Percentiles rank a stretch among this genome's conserved stretches.
These are phyloP conservation scores for Blennius ocellaris DNA, from an alignment of 2,113 vertebrate genomes.

Conservation along the genomic window DNA sequence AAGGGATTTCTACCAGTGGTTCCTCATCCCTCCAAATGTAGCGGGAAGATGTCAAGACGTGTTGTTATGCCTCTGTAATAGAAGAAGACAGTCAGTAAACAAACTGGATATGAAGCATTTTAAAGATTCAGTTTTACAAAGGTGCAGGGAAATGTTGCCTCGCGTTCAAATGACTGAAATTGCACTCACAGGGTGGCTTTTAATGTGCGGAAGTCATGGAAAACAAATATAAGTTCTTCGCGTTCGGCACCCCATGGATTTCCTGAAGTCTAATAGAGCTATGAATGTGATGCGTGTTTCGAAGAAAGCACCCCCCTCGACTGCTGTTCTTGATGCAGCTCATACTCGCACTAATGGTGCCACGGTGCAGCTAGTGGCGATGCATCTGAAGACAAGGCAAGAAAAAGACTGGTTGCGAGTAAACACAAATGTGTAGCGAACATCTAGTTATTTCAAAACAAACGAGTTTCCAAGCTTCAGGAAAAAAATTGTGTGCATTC, in stretches of 20 bases:
- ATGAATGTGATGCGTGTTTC: not conserved
- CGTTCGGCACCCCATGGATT: not conserved
- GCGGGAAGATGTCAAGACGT: conserved; percentile 1
- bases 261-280: not conserved
- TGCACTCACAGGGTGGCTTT: too few relatives aligned
- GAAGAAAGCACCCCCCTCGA: not conserved
- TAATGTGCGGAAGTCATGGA: not conserved
- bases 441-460: too few relatives aligned
- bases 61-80: not conserved
- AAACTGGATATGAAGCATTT: too few relatives aligned
- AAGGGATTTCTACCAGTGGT: not conserved
- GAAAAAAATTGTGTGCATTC: not conserved
- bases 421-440: not conserved
- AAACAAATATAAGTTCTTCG: not conserved
- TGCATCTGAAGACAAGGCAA: too few relatives aligned
- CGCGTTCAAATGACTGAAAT: too few relatives aligned
- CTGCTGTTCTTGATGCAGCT: not conserved
- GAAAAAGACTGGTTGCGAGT: not conserved
- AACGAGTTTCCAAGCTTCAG: not conserved
- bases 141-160: not conserved
- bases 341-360: not conserved
- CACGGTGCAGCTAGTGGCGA: not conserved
- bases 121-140: too few relatives aligned
- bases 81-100: not conserved
- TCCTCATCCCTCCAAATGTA: not conserved